Evolutionary conservation across 64 coral and sea anemone species (phyloP).

Genomic region (Stylophora pistillata): DNA sequence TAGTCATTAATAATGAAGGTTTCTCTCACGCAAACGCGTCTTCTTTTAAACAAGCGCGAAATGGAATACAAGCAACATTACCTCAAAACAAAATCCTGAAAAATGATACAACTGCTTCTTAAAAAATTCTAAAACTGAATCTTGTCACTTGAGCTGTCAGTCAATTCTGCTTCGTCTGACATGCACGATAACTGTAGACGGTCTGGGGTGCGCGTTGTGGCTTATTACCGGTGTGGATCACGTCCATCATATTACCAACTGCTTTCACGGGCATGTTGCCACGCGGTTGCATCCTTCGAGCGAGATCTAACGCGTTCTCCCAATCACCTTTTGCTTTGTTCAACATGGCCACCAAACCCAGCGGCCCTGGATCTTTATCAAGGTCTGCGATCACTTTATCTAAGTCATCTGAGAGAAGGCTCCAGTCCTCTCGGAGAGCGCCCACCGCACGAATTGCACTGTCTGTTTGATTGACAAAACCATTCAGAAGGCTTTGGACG

Average conservation of each 20-base stretch:
- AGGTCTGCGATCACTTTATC: constrained; percentile 51
- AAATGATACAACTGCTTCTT: not conserved
- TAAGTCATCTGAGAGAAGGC: constrained; percentile 57
- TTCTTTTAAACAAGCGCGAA: too few relatives aligned
- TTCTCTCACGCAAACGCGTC: too few relatives aligned
- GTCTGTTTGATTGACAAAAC: constrained; percentile 62
- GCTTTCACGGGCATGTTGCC: constrained; percentile 40
- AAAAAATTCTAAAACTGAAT: constrained; percentile 9
- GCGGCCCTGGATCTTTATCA: constrained; percentile 34
- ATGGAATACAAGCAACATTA: constrained; percentile 12
- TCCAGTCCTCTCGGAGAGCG: constrained; percentile 65
- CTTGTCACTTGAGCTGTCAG: constrained; percentile 6
- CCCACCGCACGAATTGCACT: constrained; percentile 27
- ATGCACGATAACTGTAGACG: not conserved
- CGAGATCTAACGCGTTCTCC: constrained; percentile 49
- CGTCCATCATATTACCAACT: constrained; percentile 41
- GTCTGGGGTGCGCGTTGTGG: constrained; percentile 15
- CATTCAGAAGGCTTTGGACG: constrained; percentile 62
- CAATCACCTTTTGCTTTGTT: constrained; percentile 33
- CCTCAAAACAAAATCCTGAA: constrained; percentile 1
- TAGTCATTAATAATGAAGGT: too few relatives aligned
- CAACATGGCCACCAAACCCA: constrained; percentile 43
- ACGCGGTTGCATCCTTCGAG: constrained; percentile 39
- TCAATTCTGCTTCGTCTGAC: not conserved
- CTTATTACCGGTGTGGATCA: constrained; percentile 18